Evolutionary conservation across 2,797 vertebrate species (phyloP), one percentile per base, ranked within the genome.

Genomic region (Hippopotamyrus pictus): DNA sequence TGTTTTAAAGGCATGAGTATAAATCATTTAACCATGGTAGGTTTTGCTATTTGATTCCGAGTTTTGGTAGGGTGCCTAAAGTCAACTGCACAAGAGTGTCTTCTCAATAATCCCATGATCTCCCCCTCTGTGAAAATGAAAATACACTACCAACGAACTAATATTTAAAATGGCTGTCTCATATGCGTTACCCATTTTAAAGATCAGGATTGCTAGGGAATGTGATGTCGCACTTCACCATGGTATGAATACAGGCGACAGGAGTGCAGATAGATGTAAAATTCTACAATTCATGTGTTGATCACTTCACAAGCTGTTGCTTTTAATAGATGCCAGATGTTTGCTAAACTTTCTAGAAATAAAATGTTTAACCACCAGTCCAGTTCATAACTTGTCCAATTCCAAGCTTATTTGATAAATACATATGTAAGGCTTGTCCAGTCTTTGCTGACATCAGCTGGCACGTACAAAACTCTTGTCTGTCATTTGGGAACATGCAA

Each of bases 181-280:
- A 5, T 29, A 37, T 86, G 51, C 41, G 12, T 41, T n/a, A 65
- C 37, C 57, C 87, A 88, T 88, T 65, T 62, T n/a, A 65, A 90
- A 94, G 92, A 95, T 92, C 14, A 19, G 82, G 51, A 48, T 50
- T 48, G 87, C 87, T 69, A 65, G 41, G 87, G 41, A 88, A 65
- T 33, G 57, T 88, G 87, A 88, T 82, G 88, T 88, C 17, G 41
- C 87, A 88, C 87, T 88, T 88, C 33, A 87, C 86, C 86, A 29
- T 69, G 41, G 41, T 44, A 54, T 62, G 86, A 29, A 90, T 94
- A 95, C 93, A 91, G 91, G 94, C 95, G 95, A 94, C 92, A 92
- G 93, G 92, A 95, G 94, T 95, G 96, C 94, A 95, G 95, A 95
- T 93, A 93, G 94, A 94, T 94, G 95, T 94, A 95, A 94, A 92